A percentile compares a stretch with the other conserved stretches of the same genome.
phyloP scores from a whole-genome alignment of 2,113 vertebrate genomes.

The Plecturocebus donacophilus region DNA sequence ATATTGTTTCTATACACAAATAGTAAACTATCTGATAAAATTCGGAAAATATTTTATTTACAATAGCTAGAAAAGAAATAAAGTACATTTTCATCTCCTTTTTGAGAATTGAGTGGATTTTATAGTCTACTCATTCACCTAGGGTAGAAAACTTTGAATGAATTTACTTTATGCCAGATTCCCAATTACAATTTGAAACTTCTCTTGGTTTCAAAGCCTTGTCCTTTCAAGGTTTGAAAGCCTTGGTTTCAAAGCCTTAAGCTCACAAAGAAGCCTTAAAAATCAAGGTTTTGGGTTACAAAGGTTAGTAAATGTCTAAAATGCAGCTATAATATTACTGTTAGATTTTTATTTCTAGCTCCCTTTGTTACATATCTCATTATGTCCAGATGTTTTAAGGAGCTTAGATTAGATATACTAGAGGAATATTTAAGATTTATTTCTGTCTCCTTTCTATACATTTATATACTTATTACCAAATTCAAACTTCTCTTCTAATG shows the following conservation, averaged over 20 bases:
- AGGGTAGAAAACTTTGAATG: neutral
- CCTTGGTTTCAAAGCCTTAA: neutral
- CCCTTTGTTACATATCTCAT: neutral
- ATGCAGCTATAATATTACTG: neutral
- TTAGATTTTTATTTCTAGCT: neutral
- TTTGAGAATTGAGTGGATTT: neutral
- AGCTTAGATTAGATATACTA: neutral
- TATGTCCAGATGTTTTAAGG: neutral
- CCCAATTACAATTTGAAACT: neutral
- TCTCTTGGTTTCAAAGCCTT: slow-evolving; percentile 25
- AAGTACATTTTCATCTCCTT: neutral
- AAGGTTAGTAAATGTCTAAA: neutral
- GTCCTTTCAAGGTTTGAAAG: too few species aligned
- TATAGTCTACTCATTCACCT: neutral
- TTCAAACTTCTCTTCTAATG: neutral
- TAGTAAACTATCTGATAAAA: neutral
- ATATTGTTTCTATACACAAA: neutral
- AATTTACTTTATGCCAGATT: neutral
- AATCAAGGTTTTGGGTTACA: neutral
- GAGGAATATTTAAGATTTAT: neutral
- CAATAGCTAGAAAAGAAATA: neutral
- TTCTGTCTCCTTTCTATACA: neutral
- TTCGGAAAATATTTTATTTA: neutral
- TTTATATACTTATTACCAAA: neutral
- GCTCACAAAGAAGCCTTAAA: slow-evolving; percentile 2